Evolutionary conservation across 2,113 vertebrate species (phyloP).

Genomic region (Todiramphus saurophagus): DNA sequence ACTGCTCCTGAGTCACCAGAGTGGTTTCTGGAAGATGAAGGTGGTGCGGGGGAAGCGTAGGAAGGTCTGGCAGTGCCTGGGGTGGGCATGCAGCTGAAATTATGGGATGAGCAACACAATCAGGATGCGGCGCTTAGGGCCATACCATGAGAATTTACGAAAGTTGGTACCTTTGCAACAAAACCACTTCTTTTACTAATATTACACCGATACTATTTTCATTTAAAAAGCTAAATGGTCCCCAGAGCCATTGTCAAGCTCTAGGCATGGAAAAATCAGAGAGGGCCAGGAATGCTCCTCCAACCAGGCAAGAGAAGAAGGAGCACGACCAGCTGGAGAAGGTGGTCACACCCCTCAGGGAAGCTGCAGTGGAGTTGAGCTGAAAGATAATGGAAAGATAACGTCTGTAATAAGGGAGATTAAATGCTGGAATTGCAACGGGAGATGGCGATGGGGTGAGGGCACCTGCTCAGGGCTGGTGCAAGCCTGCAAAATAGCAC

Average conservation of each 20-base stretch:
- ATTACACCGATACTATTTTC: not conserved
- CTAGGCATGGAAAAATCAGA: not conserved
- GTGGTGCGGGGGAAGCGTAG: fast-evolving
- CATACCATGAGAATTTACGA: fast-evolving
- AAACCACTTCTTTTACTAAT: not conserved
- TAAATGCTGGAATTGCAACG: not conserved
- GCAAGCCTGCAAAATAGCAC: not conserved
- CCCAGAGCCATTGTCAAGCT: not conserved
- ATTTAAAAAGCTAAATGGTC: not conserved
- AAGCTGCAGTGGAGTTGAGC: not conserved
- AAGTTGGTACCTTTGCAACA: not conserved
- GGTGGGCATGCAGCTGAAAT: not conserved
- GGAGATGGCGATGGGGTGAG: not conserved
- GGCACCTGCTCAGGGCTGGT: not conserved
- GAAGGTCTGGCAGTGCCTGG: not conserved
- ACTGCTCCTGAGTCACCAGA: not conserved
- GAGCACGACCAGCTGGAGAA: not conserved
- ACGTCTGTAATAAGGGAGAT: not conserved
- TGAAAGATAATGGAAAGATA: not conserved
- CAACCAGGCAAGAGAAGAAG: not conserved
- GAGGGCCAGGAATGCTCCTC: not conserved
- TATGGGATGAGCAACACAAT: fast-evolving
- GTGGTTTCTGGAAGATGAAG: not conserved
- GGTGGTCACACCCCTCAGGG: not conserved
- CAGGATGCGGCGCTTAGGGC: fast-evolving